A percentile compares a stretch with the other conserved stretches of the same genome.
These are phyloP conservation scores for Thereuonema tuberculata DNA, from an alignment of 1,140 invertebrate genomes.

Conservation along the genomic window DNA sequence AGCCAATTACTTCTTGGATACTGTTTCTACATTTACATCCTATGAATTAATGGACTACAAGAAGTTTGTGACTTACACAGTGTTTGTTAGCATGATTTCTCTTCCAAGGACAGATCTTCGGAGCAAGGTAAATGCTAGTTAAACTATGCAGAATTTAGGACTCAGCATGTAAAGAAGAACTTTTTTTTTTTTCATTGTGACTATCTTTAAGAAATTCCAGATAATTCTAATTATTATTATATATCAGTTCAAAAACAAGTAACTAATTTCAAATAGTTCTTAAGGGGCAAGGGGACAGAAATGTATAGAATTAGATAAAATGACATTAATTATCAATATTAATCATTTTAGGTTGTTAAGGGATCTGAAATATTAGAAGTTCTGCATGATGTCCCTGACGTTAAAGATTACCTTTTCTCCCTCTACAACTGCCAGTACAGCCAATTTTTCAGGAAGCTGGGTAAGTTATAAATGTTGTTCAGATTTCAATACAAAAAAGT, in stretches of 20 bases:
- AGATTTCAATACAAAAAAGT: background rate
- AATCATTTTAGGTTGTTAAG: constrained; percentile 49
- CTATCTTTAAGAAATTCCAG: too few relatives aligned
- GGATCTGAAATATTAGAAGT: constrained; percentile 94
- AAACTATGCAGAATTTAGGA: too few relatives aligned
- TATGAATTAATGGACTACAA: constrained; percentile 98
- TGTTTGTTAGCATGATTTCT: constrained; percentile 72
- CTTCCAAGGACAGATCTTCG: constrained; percentile 64
- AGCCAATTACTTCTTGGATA: constrained; percentile 89
- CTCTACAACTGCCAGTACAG: constrained; percentile 95
- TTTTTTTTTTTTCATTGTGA: too few relatives aligned
- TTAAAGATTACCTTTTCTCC: constrained; percentile 83
- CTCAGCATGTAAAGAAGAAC: too few relatives aligned
- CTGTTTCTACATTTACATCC: constrained; percentile 97
- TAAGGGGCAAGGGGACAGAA: too few relatives aligned
- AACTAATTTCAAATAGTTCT: too few relatives aligned
- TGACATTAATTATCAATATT: background rate
- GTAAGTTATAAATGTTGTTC: constrained; percentile 33
- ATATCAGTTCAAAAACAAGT: too few relatives aligned
- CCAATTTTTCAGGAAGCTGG: constrained; percentile 84
- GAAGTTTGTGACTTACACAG: constrained; percentile 78
- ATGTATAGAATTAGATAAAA: too few relatives aligned
- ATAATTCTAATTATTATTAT: too few relatives aligned
- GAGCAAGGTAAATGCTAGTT: constrained; percentile 47
- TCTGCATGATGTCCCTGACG: constrained; percentile 69